Conservation (phyloP, 2,113 vertebrate species). For the Phalacrocorax brasilianus region DNA sequence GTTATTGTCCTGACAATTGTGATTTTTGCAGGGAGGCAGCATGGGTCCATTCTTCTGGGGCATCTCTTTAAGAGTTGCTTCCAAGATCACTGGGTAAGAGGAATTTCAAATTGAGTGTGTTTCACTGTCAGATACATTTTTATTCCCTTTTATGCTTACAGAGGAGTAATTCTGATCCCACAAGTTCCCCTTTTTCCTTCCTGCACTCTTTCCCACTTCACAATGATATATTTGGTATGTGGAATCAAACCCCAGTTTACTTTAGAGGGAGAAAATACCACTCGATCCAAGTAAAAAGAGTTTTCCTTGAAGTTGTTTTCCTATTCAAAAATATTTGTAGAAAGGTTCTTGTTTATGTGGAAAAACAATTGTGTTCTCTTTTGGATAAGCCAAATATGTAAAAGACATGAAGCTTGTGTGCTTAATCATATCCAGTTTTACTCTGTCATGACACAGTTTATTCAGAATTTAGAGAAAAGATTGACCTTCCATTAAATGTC, state of each 20-base stretch:
- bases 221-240: not conserved
- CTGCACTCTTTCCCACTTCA: not conserved
- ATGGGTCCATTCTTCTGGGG: not conserved
- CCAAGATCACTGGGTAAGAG: not conserved
- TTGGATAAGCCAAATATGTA: not conserved
- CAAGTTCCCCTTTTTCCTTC: not conserved
- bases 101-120: not conserved
- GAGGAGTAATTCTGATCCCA: not conserved
- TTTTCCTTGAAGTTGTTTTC: not conserved
- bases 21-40: not conserved
- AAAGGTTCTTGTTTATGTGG: accelerated
- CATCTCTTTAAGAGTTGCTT: not conserved
- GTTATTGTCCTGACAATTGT: not conserved
- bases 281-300: not conserved
- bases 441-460: not conserved
- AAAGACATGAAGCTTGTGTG: not conserved
- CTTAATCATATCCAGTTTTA: not conserved
- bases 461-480: not conserved
- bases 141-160: not conserved
- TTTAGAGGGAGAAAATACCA: not conserved
- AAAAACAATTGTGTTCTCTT: not conserved
- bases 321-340: not conserved
- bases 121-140: not conserved
- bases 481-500: not conserved
- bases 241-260: not conserved